These are phyloP conservation scores for Proteles cristata DNA, from an alignment of 2,113 vertebrate genomes.

Conservation along the genomic window DNA sequence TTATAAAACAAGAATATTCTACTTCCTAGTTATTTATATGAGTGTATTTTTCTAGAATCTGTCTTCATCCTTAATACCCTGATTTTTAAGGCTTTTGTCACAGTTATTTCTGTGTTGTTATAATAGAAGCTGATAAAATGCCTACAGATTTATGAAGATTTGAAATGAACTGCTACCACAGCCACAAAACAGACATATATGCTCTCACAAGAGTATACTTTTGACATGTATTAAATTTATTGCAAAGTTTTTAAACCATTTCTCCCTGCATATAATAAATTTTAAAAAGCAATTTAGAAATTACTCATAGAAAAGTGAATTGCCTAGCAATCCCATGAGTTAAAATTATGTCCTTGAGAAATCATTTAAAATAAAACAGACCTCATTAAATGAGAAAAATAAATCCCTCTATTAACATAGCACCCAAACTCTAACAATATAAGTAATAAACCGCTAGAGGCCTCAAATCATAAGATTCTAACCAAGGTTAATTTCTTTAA, in stretches of 20 bases:
- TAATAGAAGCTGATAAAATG: slow-evolving; percentile 28
- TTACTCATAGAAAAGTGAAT: slow-evolving; percentile 75
- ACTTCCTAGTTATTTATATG: background rate
- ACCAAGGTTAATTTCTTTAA: slow-evolving; percentile 63
- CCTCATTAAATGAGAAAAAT: slow-evolving; percentile 72
- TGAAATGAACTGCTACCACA: slow-evolving; percentile 24
- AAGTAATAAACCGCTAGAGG: background rate
- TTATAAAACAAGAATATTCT: background rate
- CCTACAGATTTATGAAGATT: slow-evolving; percentile 41
- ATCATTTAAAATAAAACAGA: slow-evolving; percentile 76
- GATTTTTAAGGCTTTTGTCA: background rate
- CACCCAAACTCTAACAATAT: slow-evolving; percentile 42
- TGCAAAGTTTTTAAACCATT: slow-evolving; percentile 68
- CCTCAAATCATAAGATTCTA: slow-evolving; percentile 21
- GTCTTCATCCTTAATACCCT: background rate
- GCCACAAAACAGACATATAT: slow-evolving; percentile 52
- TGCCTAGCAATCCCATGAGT: slow-evolving; percentile 69
- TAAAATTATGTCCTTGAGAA: slow-evolving; percentile 77
- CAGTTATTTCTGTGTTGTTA: slow-evolving; percentile 16
- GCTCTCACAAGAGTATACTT: slow-evolving; percentile 54
- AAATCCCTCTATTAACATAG: slow-evolving; percentile 46
- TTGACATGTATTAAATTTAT: slow-evolving; percentile 67
- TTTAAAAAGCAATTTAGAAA: slow-evolving; percentile 78
- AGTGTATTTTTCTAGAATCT: background rate
- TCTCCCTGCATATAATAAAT: slow-evolving; percentile 68